Evolutionary conservation across 2,113 vertebrate species (phyloP), one percentile per base, ranked within the genome.

Genomic region (Centropristis striata): DNA sequence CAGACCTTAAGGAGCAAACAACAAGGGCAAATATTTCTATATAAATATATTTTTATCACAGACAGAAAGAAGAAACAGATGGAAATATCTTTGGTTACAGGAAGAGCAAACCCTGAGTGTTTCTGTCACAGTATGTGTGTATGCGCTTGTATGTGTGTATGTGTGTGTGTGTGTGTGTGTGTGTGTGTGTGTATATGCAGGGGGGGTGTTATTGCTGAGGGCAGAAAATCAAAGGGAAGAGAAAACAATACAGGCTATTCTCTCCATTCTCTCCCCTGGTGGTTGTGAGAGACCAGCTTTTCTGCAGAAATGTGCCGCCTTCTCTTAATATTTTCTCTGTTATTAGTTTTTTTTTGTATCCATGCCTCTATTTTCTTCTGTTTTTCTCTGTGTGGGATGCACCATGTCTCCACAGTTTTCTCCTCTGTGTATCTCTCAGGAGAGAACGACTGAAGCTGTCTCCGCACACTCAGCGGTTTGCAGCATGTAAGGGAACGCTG

Each of bases 161-260:
- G n/a, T n/a, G n/a, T n/a, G 36, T 55, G 68, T 65, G 51, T 54
- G 25, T 46, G 44, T 42, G 41, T 46, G 42, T 58, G 46, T 39
- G 53, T 67, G 23, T 61, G 27, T 53, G 67, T 60, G 44, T 49
- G 41, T 37, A 14, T 41, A 28, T 27, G 60, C 9, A 27, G 50
- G 20, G 65, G 39, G 42, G 67, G 37, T 82, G 83, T 88, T 88
- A 86, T 84, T 90, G 86, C 75, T 83, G 78, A 87, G 75, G 88
- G 86, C 85, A 91, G 63, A 84, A 89, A 90, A 93, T 92, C 80
- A 89, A 91, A 92, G 88, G 37, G 57, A 89, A 71, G 63, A 58
- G 83, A 91, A 90, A 91, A 92, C 90, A 90, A 90, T 89, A 88
- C 66, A 74, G 81, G 83, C 66, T 72, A 70, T 88, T 87, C 70